Evolutionary conservation across 2,797 vertebrate genomes (phyloP).

Genomic region (Aselliscus stoliczkanus): DNA sequence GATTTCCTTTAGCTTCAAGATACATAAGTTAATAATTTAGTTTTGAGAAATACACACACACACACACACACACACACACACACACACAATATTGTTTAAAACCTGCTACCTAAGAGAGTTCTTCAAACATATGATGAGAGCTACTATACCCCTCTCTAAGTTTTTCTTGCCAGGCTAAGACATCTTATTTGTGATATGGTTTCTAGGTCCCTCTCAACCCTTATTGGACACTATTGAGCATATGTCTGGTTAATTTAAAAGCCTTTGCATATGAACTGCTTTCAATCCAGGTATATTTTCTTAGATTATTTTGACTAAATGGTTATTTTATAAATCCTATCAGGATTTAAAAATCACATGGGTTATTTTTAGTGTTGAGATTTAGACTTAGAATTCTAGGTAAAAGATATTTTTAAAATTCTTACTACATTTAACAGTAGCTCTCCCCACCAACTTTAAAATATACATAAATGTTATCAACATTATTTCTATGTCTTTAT

Average conservation of each 20-base stretch:
- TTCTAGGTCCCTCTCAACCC: neutral
- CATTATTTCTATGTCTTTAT: neutral
- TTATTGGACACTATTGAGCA: neutral
- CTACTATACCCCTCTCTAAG: neutral
- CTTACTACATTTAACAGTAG: neutral
- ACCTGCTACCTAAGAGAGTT: neutral
- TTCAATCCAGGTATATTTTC: neutral
- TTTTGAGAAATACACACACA: neutral
- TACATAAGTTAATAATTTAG: neutral
- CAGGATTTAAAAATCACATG: neutral
- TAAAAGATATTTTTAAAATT: neutral
- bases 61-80: neutral
- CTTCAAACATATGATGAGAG: neutral
- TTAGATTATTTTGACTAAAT: neutral
- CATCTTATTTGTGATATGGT: neutral
- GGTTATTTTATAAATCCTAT: neutral
- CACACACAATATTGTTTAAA: neutral
- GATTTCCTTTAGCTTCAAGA: neutral
- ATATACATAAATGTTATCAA: neutral
- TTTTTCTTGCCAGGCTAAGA: neutral
- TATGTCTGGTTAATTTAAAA: neutral
- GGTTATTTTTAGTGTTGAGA: neutral
- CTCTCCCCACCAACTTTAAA: neutral
- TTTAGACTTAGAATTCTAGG: slow-evolving; percentile 11
- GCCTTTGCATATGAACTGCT: neutral